Evolutionary conservation across 2,797 vertebrate species (phyloP).

Genomic region (Bradypodion pumilum): DNA sequence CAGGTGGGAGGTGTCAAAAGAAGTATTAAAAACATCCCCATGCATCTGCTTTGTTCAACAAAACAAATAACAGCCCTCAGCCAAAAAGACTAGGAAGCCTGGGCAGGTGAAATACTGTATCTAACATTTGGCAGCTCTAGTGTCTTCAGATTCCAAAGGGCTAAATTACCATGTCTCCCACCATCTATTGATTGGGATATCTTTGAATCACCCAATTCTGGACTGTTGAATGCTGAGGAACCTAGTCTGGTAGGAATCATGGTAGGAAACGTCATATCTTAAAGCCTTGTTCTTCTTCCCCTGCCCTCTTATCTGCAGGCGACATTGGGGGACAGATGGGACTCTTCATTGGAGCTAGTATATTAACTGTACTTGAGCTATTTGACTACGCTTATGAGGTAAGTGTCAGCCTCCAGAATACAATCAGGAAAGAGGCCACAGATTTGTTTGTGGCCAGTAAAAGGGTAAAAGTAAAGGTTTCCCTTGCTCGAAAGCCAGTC

Average conservation of each 20-base stretch:
- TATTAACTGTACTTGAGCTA: constrained; percentile 95
- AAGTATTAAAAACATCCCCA: neutral
- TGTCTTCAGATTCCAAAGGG: neutral
- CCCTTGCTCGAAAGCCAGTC: no score
- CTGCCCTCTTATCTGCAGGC: constrained; percentile 75
- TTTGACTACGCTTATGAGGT: constrained; percentile 99
- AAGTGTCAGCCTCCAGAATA: constrained; percentile 43
- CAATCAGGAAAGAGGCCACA: no score
- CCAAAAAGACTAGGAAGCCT: neutral
- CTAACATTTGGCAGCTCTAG: neutral
- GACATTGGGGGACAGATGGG: constrained; percentile 99
- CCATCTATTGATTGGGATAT: neutral
- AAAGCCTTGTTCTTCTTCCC: neutral
- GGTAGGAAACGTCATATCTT: neutral
- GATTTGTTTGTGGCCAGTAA: neutral
- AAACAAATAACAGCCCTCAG: no score
- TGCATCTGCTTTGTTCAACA: neutral
- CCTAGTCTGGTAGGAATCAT: neutral
- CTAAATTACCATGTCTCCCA: neutral
- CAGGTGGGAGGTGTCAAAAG: no score
- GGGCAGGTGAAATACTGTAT: neutral
- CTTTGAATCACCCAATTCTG: neutral
- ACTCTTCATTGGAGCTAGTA: constrained; percentile 97
- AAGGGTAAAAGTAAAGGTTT: no score
- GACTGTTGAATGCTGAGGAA: no score